phyloP scores from a whole-genome alignment of 2,888 invertebrate species.

The Taphrorychus bicolor region DNA sequence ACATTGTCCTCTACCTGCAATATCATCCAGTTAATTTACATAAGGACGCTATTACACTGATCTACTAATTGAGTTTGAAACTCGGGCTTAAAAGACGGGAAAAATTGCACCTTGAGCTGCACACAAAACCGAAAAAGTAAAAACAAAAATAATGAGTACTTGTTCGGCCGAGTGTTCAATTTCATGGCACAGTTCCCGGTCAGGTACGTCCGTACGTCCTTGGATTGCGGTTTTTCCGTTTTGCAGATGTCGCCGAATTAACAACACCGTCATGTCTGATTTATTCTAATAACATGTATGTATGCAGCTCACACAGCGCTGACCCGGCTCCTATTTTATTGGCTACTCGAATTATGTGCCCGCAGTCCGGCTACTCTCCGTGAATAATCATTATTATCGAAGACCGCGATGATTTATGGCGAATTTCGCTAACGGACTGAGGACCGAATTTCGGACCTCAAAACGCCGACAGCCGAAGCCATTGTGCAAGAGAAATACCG shows the following conservation, averaged over 20 bases:
- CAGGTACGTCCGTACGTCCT: constrained; percentile 18
- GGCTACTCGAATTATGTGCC: constrained; percentile 21
- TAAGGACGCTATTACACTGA: too few species aligned
- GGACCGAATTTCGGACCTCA: not conserved
- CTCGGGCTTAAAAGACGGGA: too few species aligned
- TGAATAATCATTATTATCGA: not conserved
- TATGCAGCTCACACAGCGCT: constrained; percentile 23
- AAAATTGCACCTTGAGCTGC: too few species aligned
- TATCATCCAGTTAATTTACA: too few species aligned
- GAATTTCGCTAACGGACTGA: not conserved
- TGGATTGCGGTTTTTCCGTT: constrained; percentile 31
- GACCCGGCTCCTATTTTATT: constrained; percentile 21
- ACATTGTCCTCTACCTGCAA: too few species aligned
- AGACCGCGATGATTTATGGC: not conserved
- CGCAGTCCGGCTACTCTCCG: not conserved
- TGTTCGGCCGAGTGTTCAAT: not conserved
- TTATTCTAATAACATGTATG: constrained; percentile 22
- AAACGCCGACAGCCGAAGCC: not conserved
- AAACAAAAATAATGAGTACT: not conserved
- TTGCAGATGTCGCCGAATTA: constrained; percentile 32
- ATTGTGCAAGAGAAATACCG: not conserved
- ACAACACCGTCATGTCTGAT: constrained; percentile 26
- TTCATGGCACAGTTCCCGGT: constrained; percentile 14
- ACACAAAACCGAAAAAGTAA: not conserved
- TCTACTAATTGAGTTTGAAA: too few species aligned